These are phyloP conservation scores for Pelochelys cantorii DNA, from an alignment of 2,797 vertebrate genomes.

Conservation along the genomic window DNA sequence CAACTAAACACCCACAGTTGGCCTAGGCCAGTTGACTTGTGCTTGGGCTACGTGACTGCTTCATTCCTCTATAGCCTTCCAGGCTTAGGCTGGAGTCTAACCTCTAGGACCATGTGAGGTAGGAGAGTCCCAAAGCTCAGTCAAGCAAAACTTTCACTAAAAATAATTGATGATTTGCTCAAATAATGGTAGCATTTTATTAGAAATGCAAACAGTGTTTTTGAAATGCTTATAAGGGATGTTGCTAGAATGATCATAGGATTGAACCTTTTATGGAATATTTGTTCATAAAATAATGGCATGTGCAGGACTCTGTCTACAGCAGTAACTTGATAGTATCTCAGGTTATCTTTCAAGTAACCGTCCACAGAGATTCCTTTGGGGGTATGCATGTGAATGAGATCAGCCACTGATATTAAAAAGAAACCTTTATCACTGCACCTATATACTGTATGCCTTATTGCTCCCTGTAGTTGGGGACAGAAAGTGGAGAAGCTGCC, in stretches of 20 bases:
- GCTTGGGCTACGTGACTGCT: too few species aligned
- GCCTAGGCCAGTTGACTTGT: too few species aligned
- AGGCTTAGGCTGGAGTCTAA: not conserved
- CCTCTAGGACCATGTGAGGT: not conserved
- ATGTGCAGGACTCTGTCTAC: not conserved
- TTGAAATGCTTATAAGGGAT: not conserved
- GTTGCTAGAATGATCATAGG: not conserved
- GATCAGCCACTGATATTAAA: not conserved
- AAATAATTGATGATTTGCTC: not conserved
- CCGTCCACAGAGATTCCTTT: not conserved
- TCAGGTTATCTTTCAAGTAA: not conserved
- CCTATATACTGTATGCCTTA: not conserved
- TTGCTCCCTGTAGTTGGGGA: not conserved
- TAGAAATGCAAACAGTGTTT: not conserved
- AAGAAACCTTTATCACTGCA: not conserved
- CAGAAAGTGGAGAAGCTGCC: not conserved
- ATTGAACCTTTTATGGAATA: not conserved
- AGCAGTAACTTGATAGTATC: not conserved
- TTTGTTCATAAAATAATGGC: not conserved
- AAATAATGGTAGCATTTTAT: not conserved
- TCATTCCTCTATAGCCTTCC: too few species aligned
- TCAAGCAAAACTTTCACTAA: not conserved
- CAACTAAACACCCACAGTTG: too few species aligned
- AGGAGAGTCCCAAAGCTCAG: not conserved
- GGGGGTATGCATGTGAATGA: fast-evolving